These are phyloP conservation scores for Proteles cristata DNA, from an alignment of 2,113 vertebrate genomes.

Conservation along the genomic window DNA sequence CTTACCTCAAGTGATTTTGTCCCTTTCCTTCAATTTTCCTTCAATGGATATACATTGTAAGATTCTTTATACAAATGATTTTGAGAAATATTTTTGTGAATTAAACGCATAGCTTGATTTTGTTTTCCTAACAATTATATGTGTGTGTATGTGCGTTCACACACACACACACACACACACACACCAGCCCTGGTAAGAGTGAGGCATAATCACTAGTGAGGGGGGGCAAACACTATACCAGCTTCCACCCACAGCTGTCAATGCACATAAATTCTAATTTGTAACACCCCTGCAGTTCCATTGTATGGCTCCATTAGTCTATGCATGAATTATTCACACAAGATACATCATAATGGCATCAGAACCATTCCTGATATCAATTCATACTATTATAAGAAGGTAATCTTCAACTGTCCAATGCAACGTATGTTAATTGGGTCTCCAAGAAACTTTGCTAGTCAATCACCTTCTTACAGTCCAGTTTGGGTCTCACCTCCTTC, in stretches of 20 bases:
- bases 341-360: slow-evolving; percentile 79
- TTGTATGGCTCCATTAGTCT: slow-evolving; percentile 81
- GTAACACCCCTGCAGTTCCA: slow-evolving; percentile 81
- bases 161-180: not conserved
- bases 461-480: slow-evolving; percentile 56
- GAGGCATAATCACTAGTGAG: not conserved
- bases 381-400: slow-evolving; percentile 79
- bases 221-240: slow-evolving; percentile 31
- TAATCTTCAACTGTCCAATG: slow-evolving; percentile 77
- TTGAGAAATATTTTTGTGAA: slow-evolving; percentile 27
- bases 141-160: not conserved
- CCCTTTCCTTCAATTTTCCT: not conserved
- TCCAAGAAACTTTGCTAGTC: slow-evolving; percentile 77
- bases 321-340: slow-evolving; percentile 81
- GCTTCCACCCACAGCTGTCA: slow-evolving; percentile 69
- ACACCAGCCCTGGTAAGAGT: not conserved
- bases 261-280: slow-evolving; percentile 83
- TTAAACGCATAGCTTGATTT: slow-evolving; percentile 3
- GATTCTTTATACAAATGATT: slow-evolving; percentile 3
- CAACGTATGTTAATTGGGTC: slow-evolving; percentile 79
- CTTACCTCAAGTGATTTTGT: not conserved
- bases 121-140: slow-evolving; percentile 1
- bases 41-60: not conserved
- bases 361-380: slow-evolving; percentile 78
- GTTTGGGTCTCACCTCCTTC: not conserved